Percentiles rank a stretch among this genome's conserved stretches.
These are phyloP conservation scores for Argynnis bischoffii DNA, from an alignment of 2,888 invertebrate species.

Conservation along the genomic window DNA sequence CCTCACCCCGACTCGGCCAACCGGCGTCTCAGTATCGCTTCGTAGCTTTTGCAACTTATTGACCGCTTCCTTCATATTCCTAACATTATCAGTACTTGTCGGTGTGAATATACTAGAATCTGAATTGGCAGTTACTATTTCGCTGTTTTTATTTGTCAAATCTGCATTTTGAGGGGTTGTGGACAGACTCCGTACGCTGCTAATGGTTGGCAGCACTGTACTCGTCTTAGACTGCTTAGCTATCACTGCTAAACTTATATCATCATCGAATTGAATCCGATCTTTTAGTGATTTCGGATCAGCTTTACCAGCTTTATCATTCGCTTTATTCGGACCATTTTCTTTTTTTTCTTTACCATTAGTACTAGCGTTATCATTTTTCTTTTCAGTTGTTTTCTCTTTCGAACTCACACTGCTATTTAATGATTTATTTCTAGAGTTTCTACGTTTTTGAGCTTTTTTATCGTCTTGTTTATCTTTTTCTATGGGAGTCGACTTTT, in stretches of 20 bases:
- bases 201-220: conserved; percentile 62
- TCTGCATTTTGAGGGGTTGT: conserved; percentile 44
- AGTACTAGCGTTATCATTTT: conserved; percentile 44
- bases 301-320: conserved; percentile 32
- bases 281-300: conserved; percentile 51
- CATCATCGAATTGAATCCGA: conserved; percentile 56
- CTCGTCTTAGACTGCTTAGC: conserved; percentile 50
- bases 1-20: conserved; percentile 69
- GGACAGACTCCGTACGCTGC: conserved; percentile 63
- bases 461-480: conserved; percentile 45
- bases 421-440: conserved; percentile 56
- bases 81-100: conserved; percentile 56
- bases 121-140: conserved; percentile 52
- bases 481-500: conserved; percentile 38
- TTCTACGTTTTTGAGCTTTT: conserved; percentile 51
- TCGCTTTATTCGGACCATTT: conserved; percentile 37
- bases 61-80: conserved; percentile 58
- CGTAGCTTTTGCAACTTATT: conserved; percentile 58
- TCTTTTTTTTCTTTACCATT: conserved; percentile 35
- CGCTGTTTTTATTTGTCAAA: conserved; percentile 43
- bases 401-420: conserved; percentile 43
- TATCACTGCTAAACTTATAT: conserved; percentile 58
- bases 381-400: conserved; percentile 37
- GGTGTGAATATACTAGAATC: conserved; percentile 61
- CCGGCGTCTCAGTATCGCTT: conserved; percentile 50